phyloP scores from a whole-genome alignment of 2,888 invertebrate genomes.

The Cephus runcator region DNA sequence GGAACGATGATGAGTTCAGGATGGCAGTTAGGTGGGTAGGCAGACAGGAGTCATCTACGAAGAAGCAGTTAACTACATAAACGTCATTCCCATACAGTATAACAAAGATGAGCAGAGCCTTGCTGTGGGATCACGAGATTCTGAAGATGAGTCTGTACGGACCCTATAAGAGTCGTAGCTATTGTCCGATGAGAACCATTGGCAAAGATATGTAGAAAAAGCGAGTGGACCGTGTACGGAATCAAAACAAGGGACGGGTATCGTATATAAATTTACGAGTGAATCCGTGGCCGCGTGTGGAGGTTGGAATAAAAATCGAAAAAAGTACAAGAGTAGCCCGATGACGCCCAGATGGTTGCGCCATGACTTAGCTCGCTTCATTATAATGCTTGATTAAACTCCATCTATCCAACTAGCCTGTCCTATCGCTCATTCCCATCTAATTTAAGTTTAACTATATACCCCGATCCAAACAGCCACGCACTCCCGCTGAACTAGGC shows the following conservation, averaged over 20 bases:
- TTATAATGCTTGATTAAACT: constrained; percentile 21
- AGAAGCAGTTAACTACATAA: not conserved
- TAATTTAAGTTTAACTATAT: constrained; percentile 19
- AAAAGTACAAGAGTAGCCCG: not conserved
- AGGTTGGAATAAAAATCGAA: not conserved
- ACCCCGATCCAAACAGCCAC: not conserved
- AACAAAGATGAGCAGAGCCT: not conserved
- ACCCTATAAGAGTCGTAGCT: not conserved
- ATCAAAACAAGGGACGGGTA: not conserved
- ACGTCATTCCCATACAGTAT: not conserved
- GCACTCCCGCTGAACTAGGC: not conserved
- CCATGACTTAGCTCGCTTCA: constrained; percentile 18
- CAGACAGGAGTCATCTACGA: not conserved
- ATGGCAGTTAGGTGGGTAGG: not conserved
- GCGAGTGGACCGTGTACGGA: not conserved
- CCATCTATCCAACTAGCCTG: constrained; percentile 16
- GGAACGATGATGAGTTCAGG: not conserved
- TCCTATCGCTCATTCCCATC: constrained; percentile 18
- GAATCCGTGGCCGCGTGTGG: not conserved
- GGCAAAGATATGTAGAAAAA: not conserved
- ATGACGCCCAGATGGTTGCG: constrained; percentile 15
- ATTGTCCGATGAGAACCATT: not conserved
- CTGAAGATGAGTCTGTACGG: no score
- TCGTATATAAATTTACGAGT: not conserved
- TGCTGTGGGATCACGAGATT: not conserved